These are phyloP conservation scores for Drosophila neocordata DNA, from an alignment of 1,140 invertebrate genomes.

Conservation along the genomic window DNA sequence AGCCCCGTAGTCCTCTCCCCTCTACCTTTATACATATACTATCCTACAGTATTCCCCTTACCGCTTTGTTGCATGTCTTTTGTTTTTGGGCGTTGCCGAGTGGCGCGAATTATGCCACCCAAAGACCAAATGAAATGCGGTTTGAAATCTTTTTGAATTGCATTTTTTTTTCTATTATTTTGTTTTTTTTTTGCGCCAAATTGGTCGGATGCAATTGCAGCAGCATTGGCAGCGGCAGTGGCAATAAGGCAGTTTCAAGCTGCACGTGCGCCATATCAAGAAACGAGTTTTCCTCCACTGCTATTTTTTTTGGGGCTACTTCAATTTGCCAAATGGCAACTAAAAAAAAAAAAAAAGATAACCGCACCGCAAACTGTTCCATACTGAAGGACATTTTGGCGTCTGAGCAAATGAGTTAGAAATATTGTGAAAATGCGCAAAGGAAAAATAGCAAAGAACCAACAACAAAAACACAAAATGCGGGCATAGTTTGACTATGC, in stretches of 20 bases:
- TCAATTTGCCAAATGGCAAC: constrained; percentile 61
- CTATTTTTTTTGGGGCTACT: constrained; percentile 39
- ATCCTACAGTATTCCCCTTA: background rate
- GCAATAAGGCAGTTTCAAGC: constrained; percentile 21
- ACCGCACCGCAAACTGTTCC: background rate
- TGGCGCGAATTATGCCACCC: constrained; percentile 78
- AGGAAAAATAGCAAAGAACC: constrained; percentile 23
- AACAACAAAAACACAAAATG: constrained; percentile 44
- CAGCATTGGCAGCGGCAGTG: constrained; percentile 15
- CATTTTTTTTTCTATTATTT: constrained; percentile 20
- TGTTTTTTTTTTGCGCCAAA: constrained; percentile 56
- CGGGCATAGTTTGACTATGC: constrained; percentile 28
- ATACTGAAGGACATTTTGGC: constrained; percentile 69
- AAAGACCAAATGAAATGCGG: constrained; percentile 33
- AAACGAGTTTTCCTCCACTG: constrained; percentile 56
- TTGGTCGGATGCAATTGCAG: constrained; percentile 60
- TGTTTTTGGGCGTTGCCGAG: constrained; percentile 64
- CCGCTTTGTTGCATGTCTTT: constrained; percentile 16
- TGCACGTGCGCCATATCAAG: constrained; percentile 62
- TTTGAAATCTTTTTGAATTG: constrained; percentile 39
- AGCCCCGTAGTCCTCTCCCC: background rate
- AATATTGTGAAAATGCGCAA: constrained; percentile 63
- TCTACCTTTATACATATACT: constrained; percentile 12
- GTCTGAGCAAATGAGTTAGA: constrained; percentile 71
- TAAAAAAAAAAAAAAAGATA: constrained; percentile 29